A percentile compares a stretch with the other conserved stretches of the same genome.
Conservation (phyloP, 2,113 vertebrate species). For the western clawed frog (Xenopus tropicalis) region UCB_Xtro_10.0 CM004445.2:26775001-26775500, state of each 20-base stretch:
- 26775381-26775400: neutral
- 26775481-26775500: conserved; percentile 86
- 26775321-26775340: neutral
- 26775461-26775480: conserved; percentile 86
- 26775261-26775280: neutral
- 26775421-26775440: conserved; percentile 98
- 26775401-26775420: conserved; percentile 89
- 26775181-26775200: neutral
- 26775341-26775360: neutral
- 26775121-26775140: no score
- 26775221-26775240: neutral
- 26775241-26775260: neutral
- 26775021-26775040: no score
- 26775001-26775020: no score
- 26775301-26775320: neutral
- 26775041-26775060: no score
- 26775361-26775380: neutral
- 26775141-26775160: no score
- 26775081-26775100: no score
- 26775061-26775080: no score
- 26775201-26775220: neutral
- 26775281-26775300: neutral
- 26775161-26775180: neutral
- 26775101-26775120: no score
- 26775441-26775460: conserved; percentile 92